These are phyloP conservation scores for Pachypanchax playfairii DNA, from an alignment of 2,113 vertebrate genomes.

Conservation along the genomic window DNA sequence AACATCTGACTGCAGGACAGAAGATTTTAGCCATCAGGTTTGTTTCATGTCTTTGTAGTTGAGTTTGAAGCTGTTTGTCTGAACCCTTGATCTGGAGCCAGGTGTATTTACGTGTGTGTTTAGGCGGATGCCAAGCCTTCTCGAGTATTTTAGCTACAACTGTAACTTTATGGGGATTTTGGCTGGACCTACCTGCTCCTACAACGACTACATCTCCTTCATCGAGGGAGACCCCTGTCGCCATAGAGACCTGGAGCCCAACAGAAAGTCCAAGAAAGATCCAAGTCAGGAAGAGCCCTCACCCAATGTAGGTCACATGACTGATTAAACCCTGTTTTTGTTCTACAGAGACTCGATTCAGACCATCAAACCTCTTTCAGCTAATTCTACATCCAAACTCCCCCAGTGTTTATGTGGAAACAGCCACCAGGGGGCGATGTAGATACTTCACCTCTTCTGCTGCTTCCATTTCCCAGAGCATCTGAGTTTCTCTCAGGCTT, in stretches of 20 bases:
- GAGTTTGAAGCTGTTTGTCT: neutral
- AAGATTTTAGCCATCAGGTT: slow-evolving; percentile 90
- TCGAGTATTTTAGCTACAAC: slow-evolving; percentile 97
- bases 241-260: slow-evolving; percentile 73
- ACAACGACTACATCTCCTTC: slow-evolving; percentile 97
- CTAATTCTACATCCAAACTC: neutral
- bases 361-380: too few relatives aligned
- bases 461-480: too few relatives aligned
- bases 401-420: too few relatives aligned
- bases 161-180: slow-evolving; percentile 99
- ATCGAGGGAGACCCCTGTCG: slow-evolving; percentile 88
- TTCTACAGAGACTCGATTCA: neutral
- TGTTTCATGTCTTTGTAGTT: slow-evolving; percentile 30
- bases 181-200: slow-evolving; percentile 95
- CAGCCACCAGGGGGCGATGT: too few relatives aligned
- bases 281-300: slow-evolving; percentile 87
- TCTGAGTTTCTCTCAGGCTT: too few relatives aligned
- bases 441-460: too few relatives aligned
- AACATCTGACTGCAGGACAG: slow-evolving; percentile 89
- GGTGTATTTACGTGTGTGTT: too few relatives aligned
- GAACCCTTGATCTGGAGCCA: neutral
- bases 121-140: slow-evolving; percentile 94
- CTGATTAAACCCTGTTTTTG: neutral
- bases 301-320: slow-evolving; percentile 83
- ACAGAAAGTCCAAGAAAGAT: slow-evolving; percentile 85